phyloP scores from a whole-genome alignment of 1,140 invertebrate species.

The Lethocerus indicus region DNA sequence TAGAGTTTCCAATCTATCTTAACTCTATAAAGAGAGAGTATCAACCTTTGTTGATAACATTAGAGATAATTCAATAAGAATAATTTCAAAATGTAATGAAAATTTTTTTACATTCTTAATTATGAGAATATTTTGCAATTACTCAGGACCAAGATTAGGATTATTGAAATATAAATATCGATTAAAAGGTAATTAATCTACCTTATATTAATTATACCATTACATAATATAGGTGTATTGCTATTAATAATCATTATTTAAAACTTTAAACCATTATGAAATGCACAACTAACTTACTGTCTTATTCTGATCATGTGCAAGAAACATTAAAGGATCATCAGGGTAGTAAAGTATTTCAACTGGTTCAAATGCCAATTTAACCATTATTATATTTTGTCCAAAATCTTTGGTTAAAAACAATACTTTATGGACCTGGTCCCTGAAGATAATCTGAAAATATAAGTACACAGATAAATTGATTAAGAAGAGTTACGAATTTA shows the following conservation, averaged over 20 bases:
- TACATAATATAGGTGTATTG: slow-evolving; percentile 1
- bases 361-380: slow-evolving; percentile 50
- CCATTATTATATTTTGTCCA: slow-evolving; percentile 41
- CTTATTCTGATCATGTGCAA: slow-evolving; percentile 49
- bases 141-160: not conserved
- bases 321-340: slow-evolving; percentile 35
- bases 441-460: slow-evolving; percentile 61
- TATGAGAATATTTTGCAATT: no score
- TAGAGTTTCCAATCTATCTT: no score
- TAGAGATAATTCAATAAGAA: no score
- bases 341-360: slow-evolving; percentile 58
- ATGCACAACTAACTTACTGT: slow-evolving; percentile 38
- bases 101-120: no score
- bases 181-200: not conserved
- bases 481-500: not conserved
- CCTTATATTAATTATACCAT: not conserved
- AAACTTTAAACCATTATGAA: slow-evolving; percentile 8
- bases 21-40: no score
- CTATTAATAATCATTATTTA: slow-evolving; percentile 9
- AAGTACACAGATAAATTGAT: slow-evolving; percentile 1
- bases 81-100: no score
- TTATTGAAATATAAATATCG: not conserved
- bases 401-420: slow-evolving; percentile 60
- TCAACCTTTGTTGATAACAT: no score
- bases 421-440: slow-evolving; percentile 56